Conservation (phyloP, 2,888 invertebrate species). For the Pyrochroa serraticornis region DNA sequence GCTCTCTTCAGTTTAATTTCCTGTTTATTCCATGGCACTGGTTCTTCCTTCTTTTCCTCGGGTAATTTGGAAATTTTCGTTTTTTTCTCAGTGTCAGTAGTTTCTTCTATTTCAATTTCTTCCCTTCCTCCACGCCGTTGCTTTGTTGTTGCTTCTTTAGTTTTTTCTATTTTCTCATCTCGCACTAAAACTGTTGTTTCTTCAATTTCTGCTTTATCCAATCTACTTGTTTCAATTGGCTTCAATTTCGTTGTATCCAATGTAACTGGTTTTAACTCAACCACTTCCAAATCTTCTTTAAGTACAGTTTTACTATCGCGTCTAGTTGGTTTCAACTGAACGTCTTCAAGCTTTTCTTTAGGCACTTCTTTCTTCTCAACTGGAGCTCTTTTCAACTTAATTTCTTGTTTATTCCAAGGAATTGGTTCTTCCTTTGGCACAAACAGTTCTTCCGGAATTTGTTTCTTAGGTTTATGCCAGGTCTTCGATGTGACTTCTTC, state of each 20-base stretch:
- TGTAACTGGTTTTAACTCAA: constrained; percentile 20
- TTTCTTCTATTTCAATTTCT: constrained; percentile 15
- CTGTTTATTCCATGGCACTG: constrained; percentile 64
- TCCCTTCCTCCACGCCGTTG: constrained; percentile 2
- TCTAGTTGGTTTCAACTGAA: constrained; percentile 39
- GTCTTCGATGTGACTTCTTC: constrained; percentile 51
- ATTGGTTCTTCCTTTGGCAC: constrained; percentile 26
- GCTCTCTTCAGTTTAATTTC: constrained; percentile 61
- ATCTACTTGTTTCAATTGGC: constrained; percentile 9
- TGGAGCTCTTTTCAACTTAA: constrained; percentile 20
- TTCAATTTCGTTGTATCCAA: constrained; percentile 10
- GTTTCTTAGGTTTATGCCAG: constrained; percentile 33
- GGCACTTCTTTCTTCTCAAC: constrained; percentile 17
- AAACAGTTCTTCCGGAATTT: constrained; percentile 14
- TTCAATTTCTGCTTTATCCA: constrained; percentile 11
- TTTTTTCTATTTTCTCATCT: constrained; percentile 20
- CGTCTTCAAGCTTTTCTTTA: constrained; percentile 42
- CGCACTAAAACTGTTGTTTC: constrained; percentile 32
- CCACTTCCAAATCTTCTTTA: constrained; percentile 38
- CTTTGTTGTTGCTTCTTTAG: constrained; percentile 11
- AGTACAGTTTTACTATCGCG: constrained; percentile 11
- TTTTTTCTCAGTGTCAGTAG: constrained; percentile 49
- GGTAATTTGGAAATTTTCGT: constrained; percentile 25
- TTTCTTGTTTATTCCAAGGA: constrained; percentile 23
- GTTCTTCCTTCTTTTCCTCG: constrained; percentile 56